phyloP scores from a whole-genome alignment of 2,797 vertebrate genomes.

The Oceanodroma leucorhoa region DNA sequence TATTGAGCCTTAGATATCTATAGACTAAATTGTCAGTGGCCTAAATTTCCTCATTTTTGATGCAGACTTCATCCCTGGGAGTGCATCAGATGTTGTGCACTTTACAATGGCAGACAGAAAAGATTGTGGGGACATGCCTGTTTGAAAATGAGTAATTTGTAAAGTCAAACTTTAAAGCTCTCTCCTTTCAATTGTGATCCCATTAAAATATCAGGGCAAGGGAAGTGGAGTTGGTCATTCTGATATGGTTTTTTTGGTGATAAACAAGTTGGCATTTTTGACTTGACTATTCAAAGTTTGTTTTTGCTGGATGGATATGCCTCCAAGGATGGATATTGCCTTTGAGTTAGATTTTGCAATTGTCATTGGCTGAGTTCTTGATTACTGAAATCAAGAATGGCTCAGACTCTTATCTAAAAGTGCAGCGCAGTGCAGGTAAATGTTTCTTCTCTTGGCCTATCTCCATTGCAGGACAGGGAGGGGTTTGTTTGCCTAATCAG shows the following conservation, averaged over 20 bases:
- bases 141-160: background rate
- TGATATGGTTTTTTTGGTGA: background rate
- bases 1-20: background rate
- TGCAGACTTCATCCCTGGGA: background rate
- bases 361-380: background rate
- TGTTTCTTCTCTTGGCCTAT: conserved; percentile 30
- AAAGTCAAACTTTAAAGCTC: background rate
- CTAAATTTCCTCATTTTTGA: background rate
- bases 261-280: background rate
- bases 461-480: conserved; percentile 25
- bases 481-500: conserved; percentile 40
- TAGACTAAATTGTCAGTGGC: background rate
- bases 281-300: background rate
- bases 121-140: background rate
- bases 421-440: conserved; percentile 6
- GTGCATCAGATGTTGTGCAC: no score
- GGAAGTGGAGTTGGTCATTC: background rate
- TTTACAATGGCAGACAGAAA: background rate
- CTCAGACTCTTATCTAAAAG: conserved; percentile 42
- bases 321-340: background rate
- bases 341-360: conserved; percentile 18
- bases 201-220: background rate
- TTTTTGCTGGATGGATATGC: background rate
- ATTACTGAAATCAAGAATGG: conserved; percentile 26
- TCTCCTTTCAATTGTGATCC: background rate